Evolutionary conservation across 2,888 invertebrate genomes (phyloP).

Genomic region (Parasteatoda lunata): DNA sequence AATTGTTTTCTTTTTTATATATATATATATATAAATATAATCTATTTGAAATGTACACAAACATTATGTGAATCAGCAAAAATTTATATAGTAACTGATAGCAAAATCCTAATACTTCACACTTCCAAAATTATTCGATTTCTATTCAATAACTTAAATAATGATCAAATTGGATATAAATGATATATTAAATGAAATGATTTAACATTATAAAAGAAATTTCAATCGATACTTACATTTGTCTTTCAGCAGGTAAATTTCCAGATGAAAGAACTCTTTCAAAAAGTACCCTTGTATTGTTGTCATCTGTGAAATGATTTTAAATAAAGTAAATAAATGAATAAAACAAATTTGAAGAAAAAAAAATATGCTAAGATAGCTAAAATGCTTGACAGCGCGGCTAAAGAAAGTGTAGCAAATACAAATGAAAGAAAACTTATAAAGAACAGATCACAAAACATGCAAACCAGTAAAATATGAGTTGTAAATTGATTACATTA

Average conservation of each 20-base stretch:
- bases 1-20: not conserved
- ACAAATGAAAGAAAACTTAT: not conserved
- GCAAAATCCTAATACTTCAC: too few species aligned
- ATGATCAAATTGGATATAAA: not conserved
- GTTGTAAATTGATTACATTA: too few species aligned
- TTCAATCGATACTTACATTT: constrained; percentile 80
- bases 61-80: not conserved
- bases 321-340: too few species aligned
- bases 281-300: constrained; percentile 98
- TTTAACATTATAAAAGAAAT: constrained; percentile 6
- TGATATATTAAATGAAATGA: not conserved
- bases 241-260: constrained; percentile 90
- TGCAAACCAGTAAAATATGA: not conserved
- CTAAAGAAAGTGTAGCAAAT: too few species aligned
- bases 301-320: constrained; percentile 85
- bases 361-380: too few species aligned
- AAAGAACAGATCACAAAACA: not conserved
- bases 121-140: too few species aligned
- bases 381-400: too few species aligned
- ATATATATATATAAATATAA: not conserved
- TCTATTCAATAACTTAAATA: too few species aligned
- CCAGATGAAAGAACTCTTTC: constrained; percentile 96
- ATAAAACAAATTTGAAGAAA: too few species aligned
- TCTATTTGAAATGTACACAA: not conserved
- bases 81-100: not conserved